Evolutionary conservation across 2,797 vertebrate genomes (phyloP).

Genomic region (Amphiprion clarkii): DNA sequence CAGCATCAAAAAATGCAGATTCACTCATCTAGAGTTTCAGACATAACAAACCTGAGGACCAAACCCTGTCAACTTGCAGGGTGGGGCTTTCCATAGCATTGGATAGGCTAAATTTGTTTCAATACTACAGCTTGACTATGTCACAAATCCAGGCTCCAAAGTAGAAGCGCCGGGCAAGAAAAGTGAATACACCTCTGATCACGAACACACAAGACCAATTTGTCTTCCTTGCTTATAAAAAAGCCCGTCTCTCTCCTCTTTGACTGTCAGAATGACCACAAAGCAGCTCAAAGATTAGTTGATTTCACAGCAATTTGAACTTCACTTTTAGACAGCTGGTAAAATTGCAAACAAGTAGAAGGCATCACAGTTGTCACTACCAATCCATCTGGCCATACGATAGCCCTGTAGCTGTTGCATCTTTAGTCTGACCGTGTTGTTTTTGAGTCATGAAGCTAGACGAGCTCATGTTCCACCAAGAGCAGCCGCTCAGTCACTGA

Average conservation of each 20-base stretch:
- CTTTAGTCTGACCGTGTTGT: conserved; percentile 1
- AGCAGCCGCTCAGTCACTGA: neutral
- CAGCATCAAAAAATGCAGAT: too few relatives aligned
- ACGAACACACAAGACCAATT: neutral
- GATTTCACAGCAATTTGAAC: conserved; percentile 45
- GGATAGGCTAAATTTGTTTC: too few relatives aligned
- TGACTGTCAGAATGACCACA: conserved; percentile 16
- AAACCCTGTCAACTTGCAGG: too few relatives aligned
- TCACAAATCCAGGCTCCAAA: too few relatives aligned
- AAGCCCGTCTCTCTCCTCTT: neutral
- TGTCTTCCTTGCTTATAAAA: neutral
- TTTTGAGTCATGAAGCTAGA: conserved; percentile 5
- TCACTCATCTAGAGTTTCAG: too few relatives aligned
- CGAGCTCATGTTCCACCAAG: neutral
- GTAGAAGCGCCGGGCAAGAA: too few relatives aligned
- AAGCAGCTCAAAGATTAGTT: conserved; percentile 14
- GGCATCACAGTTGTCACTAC: conserved; percentile 29
- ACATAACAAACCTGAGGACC: too few relatives aligned
- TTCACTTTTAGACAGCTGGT: conserved; percentile 36
- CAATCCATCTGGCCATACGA: conserved; percentile 17
- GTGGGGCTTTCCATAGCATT: too few relatives aligned
- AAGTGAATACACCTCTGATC: too few relatives aligned
- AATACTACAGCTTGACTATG: too few relatives aligned
- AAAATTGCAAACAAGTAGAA: conserved; percentile 27
- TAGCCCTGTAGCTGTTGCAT: neutral